Conservation (phyloP, 2,888 invertebrate species). For the Apocheima hispidaria region DNA sequence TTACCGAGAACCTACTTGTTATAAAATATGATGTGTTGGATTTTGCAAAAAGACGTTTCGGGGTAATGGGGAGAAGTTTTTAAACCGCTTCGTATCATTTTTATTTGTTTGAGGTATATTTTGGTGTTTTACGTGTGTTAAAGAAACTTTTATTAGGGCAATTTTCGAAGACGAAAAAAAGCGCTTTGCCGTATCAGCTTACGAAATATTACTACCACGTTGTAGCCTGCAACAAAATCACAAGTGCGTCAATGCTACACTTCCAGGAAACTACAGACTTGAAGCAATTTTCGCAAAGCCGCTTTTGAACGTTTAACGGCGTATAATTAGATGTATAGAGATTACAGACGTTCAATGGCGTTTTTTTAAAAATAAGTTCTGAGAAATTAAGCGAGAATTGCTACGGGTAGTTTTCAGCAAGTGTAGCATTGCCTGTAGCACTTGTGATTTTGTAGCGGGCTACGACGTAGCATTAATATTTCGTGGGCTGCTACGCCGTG, state of each 20-base stretch:
- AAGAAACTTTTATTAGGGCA: background rate
- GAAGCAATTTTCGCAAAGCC: too few relatives aligned
- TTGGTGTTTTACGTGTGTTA: background rate
- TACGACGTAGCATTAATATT: background rate
- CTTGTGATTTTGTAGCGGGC: background rate
- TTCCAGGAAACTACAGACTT: too few relatives aligned
- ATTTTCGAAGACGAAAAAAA: too few relatives aligned
- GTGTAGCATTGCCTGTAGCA: background rate
- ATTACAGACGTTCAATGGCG: too few relatives aligned
- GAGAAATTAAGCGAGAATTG: too few relatives aligned
- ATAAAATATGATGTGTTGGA: constrained; percentile 41
- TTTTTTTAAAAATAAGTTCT: too few relatives aligned
- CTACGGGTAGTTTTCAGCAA: background rate
- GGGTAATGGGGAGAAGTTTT: constrained; percentile 15
- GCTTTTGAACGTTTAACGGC: too few relatives aligned
- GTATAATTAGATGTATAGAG: too few relatives aligned
- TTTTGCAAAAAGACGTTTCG: constrained; percentile 20
- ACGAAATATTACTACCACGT: background rate
- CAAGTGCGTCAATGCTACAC: background rate
- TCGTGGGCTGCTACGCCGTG: background rate
- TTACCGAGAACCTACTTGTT: constrained; percentile 58
- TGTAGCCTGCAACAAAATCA: background rate
- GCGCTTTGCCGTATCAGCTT: background rate
- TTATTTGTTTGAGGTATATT: background rate
- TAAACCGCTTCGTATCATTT: constrained; percentile 2